Evolutionary conservation across 2,113 vertebrate genomes (phyloP).

Genomic region (Delphinapterus leucas): DNA sequence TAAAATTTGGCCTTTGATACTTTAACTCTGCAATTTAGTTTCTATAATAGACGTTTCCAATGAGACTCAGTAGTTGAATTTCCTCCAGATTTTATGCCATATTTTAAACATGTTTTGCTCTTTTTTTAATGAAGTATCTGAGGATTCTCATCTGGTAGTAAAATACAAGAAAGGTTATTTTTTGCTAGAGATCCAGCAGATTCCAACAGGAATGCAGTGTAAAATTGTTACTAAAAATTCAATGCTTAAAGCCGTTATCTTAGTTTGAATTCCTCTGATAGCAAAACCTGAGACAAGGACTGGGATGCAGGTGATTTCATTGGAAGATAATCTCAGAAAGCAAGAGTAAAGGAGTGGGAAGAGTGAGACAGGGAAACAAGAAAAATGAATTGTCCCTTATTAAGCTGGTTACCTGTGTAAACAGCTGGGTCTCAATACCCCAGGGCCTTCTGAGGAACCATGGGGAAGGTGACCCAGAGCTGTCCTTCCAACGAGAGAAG

Average conservation of each 20-base stretch:
- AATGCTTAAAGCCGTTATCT: not conserved
- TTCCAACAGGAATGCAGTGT: not conserved
- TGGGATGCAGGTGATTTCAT: not conserved
- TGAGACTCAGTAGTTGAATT: not conserved
- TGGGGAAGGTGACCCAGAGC: not conserved
- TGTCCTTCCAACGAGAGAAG: not conserved
- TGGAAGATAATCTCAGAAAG: not conserved
- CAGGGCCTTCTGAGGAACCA: not conserved
- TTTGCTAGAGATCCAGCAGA: not conserved
- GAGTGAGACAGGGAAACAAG: not conserved
- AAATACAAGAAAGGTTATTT: not conserved
- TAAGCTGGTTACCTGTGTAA: not conserved
- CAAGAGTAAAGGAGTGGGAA: not conserved
- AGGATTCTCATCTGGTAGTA: not conserved
- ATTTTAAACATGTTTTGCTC: constrained; percentile 23
- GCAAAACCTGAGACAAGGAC: not conserved
- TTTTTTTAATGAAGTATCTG: constrained; percentile 8
- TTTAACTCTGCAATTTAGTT: not conserved
- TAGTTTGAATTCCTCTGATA: constrained; percentile 10
- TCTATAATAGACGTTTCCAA: not conserved
- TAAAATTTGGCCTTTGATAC: not conserved
- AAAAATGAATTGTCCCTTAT: not conserved
- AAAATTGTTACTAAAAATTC: constrained; percentile 24
- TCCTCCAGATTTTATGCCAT: not conserved
- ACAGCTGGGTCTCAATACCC: not conserved